These are phyloP conservation scores for Macaca nemestrina DNA, from an alignment of 2,113 vertebrate species.

Conservation along the genomic window DNA sequence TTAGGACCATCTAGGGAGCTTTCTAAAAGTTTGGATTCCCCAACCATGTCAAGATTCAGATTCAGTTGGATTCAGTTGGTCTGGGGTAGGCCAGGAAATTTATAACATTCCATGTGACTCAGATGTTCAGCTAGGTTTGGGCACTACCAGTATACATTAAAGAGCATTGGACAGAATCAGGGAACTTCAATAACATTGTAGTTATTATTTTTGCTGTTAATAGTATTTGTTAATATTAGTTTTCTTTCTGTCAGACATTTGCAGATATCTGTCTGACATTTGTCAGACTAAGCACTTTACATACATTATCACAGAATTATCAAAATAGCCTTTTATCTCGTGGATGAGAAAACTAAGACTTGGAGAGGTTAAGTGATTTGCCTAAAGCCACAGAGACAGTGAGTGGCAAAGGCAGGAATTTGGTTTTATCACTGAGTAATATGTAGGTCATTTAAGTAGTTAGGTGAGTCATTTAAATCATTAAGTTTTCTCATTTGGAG, in stretches of 20 bases:
- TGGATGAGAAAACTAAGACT: background rate
- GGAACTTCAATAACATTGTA: background rate
- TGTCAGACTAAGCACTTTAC: background rate
- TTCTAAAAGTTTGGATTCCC: conserved; percentile 33
- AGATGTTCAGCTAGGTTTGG: background rate
- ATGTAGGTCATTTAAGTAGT: background rate
- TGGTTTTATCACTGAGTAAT: conserved; percentile 41
- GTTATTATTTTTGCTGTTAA: conserved; percentile 23
- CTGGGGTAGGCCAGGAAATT: background rate
- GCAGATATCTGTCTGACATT: background rate
- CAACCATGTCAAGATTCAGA: background rate
- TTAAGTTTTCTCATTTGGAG: conserved; percentile 17
- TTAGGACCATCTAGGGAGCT: background rate
- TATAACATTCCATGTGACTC: background rate
- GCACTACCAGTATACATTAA: background rate
- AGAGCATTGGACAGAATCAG: background rate
- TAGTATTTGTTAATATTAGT: background rate
- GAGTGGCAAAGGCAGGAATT: conserved; percentile 10
- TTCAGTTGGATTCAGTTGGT: background rate
- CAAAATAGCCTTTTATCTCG: background rate
- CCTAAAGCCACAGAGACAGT: conserved; percentile 4
- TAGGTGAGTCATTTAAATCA: background rate
- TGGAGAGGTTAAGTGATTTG: conserved; percentile 42
- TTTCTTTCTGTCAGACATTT: background rate
- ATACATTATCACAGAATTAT: conserved; percentile 12